A percentile compares a stretch with the other conserved stretches of the same genome.
Conservation (phyloP, 2,888 invertebrate genomes). For the Biston betularia region DNA sequence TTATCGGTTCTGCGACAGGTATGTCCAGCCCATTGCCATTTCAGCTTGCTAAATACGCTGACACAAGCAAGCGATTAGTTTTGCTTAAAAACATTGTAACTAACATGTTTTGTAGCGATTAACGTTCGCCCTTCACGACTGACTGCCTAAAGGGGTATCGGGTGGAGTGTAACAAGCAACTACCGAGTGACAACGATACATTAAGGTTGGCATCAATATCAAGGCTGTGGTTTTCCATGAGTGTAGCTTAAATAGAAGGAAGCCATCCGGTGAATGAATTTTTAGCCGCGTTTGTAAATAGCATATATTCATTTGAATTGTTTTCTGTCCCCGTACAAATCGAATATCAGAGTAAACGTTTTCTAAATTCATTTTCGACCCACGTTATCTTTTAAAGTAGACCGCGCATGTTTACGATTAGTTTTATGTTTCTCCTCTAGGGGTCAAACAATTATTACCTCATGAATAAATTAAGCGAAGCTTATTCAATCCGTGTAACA, state of each 20-base stretch:
- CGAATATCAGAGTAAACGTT: constrained; percentile 5
- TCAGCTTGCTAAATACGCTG: no score
- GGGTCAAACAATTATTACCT: constrained; percentile 44
- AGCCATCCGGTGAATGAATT: constrained; percentile 31
- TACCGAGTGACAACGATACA: constrained; percentile 47
- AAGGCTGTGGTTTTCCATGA: constrained; percentile 51
- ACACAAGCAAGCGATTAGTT: not conserved
- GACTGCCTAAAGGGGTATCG: constrained; percentile 56
- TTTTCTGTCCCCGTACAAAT: constrained; percentile 26
- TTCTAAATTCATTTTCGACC: constrained; percentile 14
- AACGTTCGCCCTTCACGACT: constrained; percentile 61
- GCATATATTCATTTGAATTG: constrained; percentile 16
- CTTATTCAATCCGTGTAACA: constrained; percentile 47
- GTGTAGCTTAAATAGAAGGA: constrained; percentile 42
- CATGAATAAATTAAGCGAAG: constrained; percentile 50
- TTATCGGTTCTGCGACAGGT: no score
- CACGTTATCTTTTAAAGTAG: constrained; percentile 21
- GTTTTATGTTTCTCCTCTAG: constrained; percentile 39
- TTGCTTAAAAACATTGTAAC: constrained; percentile 4
- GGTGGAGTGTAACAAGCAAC: constrained; percentile 54
- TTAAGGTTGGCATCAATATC: constrained; percentile 55
- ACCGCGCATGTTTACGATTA: constrained; percentile 34
- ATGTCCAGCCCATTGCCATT: no score
- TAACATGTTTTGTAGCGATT: constrained; percentile 34
- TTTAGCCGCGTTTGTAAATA: constrained; percentile 32